phyloP scores from a whole-genome alignment of 1,140 invertebrate species.

The Kradibia gibbosae region DNA sequence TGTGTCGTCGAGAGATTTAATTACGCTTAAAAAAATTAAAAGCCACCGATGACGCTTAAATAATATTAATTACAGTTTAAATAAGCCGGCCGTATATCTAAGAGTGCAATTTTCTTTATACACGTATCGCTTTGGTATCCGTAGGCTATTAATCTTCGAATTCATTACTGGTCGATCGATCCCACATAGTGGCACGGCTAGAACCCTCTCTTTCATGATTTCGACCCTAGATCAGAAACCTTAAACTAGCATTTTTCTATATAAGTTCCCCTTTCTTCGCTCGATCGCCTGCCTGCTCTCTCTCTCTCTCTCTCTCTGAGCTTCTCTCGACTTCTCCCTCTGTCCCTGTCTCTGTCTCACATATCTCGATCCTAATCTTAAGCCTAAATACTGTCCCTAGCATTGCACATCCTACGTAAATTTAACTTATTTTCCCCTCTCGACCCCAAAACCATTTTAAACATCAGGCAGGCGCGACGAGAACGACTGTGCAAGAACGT shows the following conservation, averaged over 20 bases:
- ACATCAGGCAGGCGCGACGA: neutral
- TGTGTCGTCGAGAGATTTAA: neutral
- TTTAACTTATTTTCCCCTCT: slow-evolving; percentile 16
- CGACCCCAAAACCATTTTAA: slow-evolving; percentile 26
- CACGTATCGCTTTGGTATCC: slow-evolving; percentile 60
- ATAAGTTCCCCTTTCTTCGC: slow-evolving; percentile 12
- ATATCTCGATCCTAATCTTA: neutral
- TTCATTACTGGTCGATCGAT: slow-evolving; percentile 61
- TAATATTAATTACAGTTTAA: slow-evolving; percentile 27
- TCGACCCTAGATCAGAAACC: slow-evolving; percentile 44
- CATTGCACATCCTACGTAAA: neutral
- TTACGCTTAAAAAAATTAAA: too few relatives aligned
- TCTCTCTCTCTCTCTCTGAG: neutral
- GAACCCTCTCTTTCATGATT: slow-evolving; percentile 50
- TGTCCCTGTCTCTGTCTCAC: neutral
- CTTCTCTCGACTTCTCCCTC: neutral
- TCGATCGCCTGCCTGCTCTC: neutral
- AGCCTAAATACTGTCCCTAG: neutral
- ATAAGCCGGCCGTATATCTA: slow-evolving; percentile 34
- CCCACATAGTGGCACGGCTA: neutral
- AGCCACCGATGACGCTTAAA: neutral
- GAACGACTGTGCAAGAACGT: neutral
- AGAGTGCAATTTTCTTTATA: neutral
- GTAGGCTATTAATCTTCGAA: slow-evolving; percentile 62
- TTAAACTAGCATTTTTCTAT: slow-evolving; percentile 46